These are phyloP conservation scores for Stegastes partitus DNA, from an alignment of 2,113 vertebrate genomes.

Conservation along the genomic window DNA sequence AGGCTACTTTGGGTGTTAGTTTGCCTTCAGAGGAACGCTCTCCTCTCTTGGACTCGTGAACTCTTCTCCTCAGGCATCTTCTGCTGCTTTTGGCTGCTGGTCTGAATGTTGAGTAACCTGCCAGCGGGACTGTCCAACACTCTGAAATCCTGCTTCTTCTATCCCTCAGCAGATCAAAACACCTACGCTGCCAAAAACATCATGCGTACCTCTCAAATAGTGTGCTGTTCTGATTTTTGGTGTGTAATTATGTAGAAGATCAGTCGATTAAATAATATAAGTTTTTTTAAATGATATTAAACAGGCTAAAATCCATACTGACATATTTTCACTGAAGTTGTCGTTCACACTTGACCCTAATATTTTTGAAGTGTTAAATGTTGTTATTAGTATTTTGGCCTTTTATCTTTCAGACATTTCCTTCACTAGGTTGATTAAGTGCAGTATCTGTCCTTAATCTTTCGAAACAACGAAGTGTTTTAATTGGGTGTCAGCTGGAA, in stretches of 20 bases:
- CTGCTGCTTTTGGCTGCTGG: slow-evolving; percentile 32
- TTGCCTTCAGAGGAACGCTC: background rate
- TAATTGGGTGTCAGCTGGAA: background rate
- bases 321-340: background rate
- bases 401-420: too few relatives aligned
- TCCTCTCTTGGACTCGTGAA: background rate
- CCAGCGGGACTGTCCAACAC: slow-evolving; percentile 14
- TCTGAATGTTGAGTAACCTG: slow-evolving; percentile 14
- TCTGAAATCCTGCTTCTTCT: slow-evolving; percentile 36
- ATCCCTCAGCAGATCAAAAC: slow-evolving; percentile 18
- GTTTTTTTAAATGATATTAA: too few relatives aligned
- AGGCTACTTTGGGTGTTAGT: background rate
- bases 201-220: slow-evolving; percentile 8
- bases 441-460: too few relatives aligned
- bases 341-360: background rate
- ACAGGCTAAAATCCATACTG: too few relatives aligned
- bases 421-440: too few relatives aligned
- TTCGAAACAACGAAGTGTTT: too few relatives aligned
- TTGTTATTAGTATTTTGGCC: too few relatives aligned
- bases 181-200: background rate
- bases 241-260: background rate
- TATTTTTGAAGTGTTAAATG: too few relatives aligned
- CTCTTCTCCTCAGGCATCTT: background rate
- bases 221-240: background rate
- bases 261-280: too few relatives aligned